These are phyloP conservation scores for Halichoerus grypus DNA, from an alignment of 2,113 vertebrate genomes.

Conservation along the genomic window DNA sequence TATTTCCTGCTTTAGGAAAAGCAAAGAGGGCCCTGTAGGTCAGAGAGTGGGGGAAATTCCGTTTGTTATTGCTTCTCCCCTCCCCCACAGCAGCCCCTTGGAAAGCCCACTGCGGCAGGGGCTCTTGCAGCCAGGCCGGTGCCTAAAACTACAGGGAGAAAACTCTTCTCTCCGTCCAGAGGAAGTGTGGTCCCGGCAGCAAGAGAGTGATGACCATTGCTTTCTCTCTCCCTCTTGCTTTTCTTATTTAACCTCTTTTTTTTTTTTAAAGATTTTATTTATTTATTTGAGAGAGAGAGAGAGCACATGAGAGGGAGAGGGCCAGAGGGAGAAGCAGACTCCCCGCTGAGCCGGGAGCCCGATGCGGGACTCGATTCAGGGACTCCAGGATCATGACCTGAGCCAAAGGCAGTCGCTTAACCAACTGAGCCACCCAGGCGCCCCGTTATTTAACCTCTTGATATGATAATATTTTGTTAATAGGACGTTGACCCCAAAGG, in stretches of 20 bases:
- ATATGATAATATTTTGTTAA: background rate
- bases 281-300: no score
- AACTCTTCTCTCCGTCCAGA: background rate
- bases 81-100: background rate
- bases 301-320: no score
- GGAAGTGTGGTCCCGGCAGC: background rate
- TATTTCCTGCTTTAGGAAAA: background rate
- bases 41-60: background rate
- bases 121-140: background rate
- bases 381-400: no score
- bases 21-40: background rate
- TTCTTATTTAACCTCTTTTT: background rate
- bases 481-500: background rate
- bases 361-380: no score
- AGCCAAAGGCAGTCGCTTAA: no score
- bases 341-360: no score
- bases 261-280: no score
- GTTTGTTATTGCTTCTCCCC: background rate
- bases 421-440: no score
- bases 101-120: no score
- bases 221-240: background rate
- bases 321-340: no score
- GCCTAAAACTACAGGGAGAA: background rate
- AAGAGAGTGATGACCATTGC: background rate
- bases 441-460: background rate